Conservation (phyloP, 2,113 vertebrate genomes). For the Sinocyclocheilus anophthalmus region DNA sequence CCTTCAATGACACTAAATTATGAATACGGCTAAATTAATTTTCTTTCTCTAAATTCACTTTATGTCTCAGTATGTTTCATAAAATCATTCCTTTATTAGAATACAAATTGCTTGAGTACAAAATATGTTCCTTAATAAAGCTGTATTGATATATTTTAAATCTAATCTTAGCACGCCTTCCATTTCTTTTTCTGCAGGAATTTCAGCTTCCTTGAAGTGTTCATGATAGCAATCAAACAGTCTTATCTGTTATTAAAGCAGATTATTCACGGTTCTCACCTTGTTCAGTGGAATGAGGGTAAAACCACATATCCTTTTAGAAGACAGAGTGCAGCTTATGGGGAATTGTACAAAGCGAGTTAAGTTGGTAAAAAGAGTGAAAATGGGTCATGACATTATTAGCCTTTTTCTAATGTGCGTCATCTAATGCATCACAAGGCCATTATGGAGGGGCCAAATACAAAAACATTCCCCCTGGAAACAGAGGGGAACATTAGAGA, state of each 20-base stretch:
- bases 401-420: constrained; percentile 46
- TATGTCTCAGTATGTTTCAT: background rate
- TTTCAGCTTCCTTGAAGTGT: constrained; percentile 6
- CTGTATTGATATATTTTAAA: background rate
- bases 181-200: background rate
- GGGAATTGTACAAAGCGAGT: constrained; percentile 6
- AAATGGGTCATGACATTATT: constrained; percentile 48
- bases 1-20: background rate
- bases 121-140: background rate
- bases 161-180: background rate
- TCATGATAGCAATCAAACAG: constrained; percentile 21
- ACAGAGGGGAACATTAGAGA: constrained; percentile 7
- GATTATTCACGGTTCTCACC: constrained; percentile 15
- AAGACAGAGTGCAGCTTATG: constrained; percentile 7
- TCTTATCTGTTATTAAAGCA: constrained; percentile 25
- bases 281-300: background rate
- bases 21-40: background rate
- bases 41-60: background rate
- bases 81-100: background rate
- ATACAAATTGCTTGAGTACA: background rate
- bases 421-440: constrained; percentile 36
- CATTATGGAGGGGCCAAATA: constrained; percentile 21
- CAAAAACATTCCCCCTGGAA: constrained; percentile 27
- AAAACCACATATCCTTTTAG: constrained; percentile 17
- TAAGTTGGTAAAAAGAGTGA: constrained; percentile 22